Conservation (phyloP, 2,797 vertebrate genomes). For the Loriculus beryllinus region DNA sequence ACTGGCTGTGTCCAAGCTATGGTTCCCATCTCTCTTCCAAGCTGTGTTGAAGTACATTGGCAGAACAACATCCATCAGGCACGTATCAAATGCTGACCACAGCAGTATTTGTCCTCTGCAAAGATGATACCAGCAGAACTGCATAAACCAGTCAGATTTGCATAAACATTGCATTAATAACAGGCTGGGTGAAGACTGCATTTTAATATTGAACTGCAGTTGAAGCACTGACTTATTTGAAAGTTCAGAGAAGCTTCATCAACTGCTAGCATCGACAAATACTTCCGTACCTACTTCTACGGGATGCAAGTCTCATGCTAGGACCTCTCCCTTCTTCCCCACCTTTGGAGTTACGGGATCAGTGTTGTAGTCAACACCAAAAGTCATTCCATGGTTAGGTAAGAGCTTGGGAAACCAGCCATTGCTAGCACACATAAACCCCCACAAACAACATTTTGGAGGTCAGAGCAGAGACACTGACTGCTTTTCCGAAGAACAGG, state of each 20-base stretch:
- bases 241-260: not conserved
- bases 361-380: not conserved
- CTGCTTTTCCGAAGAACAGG: not conserved
- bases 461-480: not conserved
- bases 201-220: not conserved
- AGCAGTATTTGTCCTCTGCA: conserved; percentile 51
- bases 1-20: not conserved
- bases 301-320: not conserved
- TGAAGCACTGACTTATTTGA: not conserved
- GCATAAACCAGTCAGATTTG: conserved; percentile 36
- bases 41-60: conserved; percentile 41
- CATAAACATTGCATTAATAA: conserved; percentile 39
- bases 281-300: not conserved
- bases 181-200: not conserved
- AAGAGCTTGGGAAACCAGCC: not conserved
- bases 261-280: accelerated
- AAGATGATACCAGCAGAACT: not conserved
- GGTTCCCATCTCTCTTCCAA: conserved; percentile 41
- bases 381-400: accelerated
- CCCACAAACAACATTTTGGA: not conserved
- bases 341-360: not conserved
- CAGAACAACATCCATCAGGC: conserved; percentile 50
- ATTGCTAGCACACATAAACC: not conserved
- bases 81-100: conserved; percentile 39
- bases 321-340: not conserved